Base-by-base conservation (phyloP, 2,888 invertebrate species). In the Zeuzera pyrina region DNA sequence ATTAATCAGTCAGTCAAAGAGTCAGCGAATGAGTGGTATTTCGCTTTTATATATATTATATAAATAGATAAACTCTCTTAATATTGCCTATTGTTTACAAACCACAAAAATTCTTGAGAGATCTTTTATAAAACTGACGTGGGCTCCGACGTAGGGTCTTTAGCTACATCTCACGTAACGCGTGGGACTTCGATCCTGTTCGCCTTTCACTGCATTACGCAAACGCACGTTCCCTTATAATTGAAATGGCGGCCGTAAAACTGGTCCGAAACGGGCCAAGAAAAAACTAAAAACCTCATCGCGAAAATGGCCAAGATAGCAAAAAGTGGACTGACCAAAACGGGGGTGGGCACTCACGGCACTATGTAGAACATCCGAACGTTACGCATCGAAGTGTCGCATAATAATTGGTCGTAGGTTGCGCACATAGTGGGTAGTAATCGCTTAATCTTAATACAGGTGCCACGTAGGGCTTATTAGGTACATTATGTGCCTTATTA, bases 181-280 rank as follows among this genome's bases (percentile, higher is more conserved):
- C 57, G 57, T 52, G 54, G 55, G 52, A 49, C n/a, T 47, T 42
- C 42, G 30, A 36, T 30, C 38, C 41, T 27, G 36, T 42, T 41
- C 38, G 48, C 61, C 62, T 62, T 67, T 65, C 64, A 60, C 63
- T 47, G 48, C 37, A 48, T 62, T 64, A 62, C 63, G 59, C 60
- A 52, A 66, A 55, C 41, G 51, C 48, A 50, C 61, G 65, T 63
- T 63, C 62, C 61, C 57, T 54, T 57, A 59, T 71, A 71, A 71
- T 68, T 70, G 65, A 67, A 60, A 70, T 56, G 47, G 59, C 49
- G 46, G 45, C 44, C 39, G 41, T n/a, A n/a, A n/a, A 41, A 49
- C 55, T 33, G 47, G 52, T 49, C 55, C 46, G 47, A 52, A 63
- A 59, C 54, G 51, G 50, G 54, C 45, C 42, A 39, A 39, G 39